Evolutionary conservation across 2,888 invertebrate species (phyloP).

Genomic region (Clivina fossor): DNA sequence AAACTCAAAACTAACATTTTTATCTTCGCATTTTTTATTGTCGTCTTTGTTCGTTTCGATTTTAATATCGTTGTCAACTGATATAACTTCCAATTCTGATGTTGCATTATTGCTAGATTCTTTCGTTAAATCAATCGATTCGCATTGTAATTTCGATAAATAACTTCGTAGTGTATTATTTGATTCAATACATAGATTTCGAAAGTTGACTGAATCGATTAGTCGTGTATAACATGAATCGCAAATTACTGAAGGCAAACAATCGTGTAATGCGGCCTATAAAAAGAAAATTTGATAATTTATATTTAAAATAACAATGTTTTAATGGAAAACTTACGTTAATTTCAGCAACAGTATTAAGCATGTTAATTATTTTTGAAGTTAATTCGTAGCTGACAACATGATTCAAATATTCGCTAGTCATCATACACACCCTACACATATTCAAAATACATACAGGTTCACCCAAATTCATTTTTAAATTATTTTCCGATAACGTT

Average conservation of each 20-base stretch:
- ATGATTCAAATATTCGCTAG: slow-evolving; percentile 28
- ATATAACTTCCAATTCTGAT: neutral
- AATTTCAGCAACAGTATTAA: slow-evolving; percentile 20
- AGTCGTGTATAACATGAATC: slow-evolving; percentile 23
- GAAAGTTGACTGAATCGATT: slow-evolving; percentile 19
- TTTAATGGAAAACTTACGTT: slow-evolving; percentile 21
- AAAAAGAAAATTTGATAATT: slow-evolving; percentile 3
- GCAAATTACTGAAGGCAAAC: slow-evolving; percentile 27
- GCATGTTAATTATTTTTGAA: slow-evolving; percentile 24
- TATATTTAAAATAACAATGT: neutral
- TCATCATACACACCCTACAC: slow-evolving; percentile 31
- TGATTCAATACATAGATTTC: slow-evolving; percentile 25
- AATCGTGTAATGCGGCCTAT: slow-evolving; percentile 11
- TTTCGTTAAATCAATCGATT: no score
- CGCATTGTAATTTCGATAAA: slow-evolving; percentile 10
- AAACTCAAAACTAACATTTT: neutral
- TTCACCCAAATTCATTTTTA: slow-evolving; percentile 14
- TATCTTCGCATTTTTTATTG: neutral
- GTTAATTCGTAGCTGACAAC: slow-evolving; percentile 27
- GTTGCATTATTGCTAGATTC: no score
- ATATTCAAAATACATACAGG: slow-evolving; percentile 14
- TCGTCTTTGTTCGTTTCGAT: neutral
- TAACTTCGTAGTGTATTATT: slow-evolving; percentile 22
- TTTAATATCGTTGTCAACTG: neutral
- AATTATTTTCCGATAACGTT: neutral